phyloP scores from a whole-genome alignment of 2,888 invertebrate species.

The Morinoia aosen region DNA sequence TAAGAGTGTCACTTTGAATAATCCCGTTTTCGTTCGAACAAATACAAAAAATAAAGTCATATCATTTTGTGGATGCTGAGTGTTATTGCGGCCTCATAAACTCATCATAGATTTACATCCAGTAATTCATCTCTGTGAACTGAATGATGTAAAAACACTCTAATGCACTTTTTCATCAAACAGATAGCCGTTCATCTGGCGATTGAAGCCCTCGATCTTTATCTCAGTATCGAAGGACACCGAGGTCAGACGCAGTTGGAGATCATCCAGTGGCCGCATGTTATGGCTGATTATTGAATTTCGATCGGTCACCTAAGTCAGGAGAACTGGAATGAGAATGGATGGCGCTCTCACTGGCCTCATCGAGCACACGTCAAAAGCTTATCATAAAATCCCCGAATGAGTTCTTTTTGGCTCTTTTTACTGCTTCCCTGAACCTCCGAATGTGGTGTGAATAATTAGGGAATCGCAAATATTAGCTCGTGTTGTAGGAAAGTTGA shows the following conservation, averaged over 20 bases:
- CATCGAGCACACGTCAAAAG: neutral
- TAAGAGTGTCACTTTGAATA: no score
- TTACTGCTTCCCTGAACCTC: no score
- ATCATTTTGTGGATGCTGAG: no score
- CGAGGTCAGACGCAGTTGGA: neutral
- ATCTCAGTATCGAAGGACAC: neutral
- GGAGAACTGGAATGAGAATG: neutral
- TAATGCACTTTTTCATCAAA: neutral
- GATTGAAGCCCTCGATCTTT: neutral
- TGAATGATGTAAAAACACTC: no score
- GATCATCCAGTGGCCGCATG: conserved; percentile 19
- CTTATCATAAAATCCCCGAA: neutral
- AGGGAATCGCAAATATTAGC: no score
- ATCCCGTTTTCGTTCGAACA: no score
- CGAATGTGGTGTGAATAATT: no score
- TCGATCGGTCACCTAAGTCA: conserved; percentile 38
- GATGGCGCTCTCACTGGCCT: neutral
- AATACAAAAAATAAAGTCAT: no score
- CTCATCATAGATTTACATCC: no score
- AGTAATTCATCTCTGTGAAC: no score
- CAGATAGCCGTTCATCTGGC: neutral
- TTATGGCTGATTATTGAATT: conserved; percentile 6
- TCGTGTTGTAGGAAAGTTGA: no score
- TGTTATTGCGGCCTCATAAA: no score
- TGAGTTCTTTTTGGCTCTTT: neutral